Base-by-base conservation (phyloP, 2,113 vertebrate species). In the Lampris megalopsis region DNA sequence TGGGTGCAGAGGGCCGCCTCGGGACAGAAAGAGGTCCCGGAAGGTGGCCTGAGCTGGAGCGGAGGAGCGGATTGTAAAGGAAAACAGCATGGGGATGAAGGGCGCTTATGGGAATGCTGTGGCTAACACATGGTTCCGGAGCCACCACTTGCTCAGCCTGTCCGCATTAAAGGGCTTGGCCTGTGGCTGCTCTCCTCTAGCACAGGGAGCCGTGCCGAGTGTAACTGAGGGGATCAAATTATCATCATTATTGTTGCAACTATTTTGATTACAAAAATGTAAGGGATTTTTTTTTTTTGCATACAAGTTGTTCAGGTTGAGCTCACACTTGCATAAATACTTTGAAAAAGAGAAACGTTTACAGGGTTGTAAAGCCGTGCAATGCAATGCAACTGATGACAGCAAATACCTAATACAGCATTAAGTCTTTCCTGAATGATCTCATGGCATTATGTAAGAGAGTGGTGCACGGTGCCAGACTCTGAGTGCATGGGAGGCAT, bases 101-200 rank as follows among this genome's bases (percentile, higher is more conserved):
- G 62, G 70, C 4, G 79, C 86, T 91, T 91, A 89, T 72, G 58
- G 50, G 84, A 87, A 85, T 77, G 77, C 81, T 76, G 80, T 6
- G 79, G 73, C 83, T 89, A 90, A 85, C 72, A 57, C 57, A 13
- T 65, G 71, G 86, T 88, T 93, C 88, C 68, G 72, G 83, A 89
- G 79, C 92, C 88, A 85, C 38, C 49, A 70, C 88, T 93, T 91
- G 90, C 76, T 87, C 92, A 88, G 87, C 85, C 80, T 86, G 88
- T 58, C 79, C 65, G 77, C 62, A 87, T 92, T 91, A 88, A 50
- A 73, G 72, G 77, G 65, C 71, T 75, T 84, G 79, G 77, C 77
- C 13, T 5, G 38, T 5, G 1, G 52, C 84, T 81, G 54, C 47
- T 73, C 61, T 68, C 63, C 9, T 37, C 61, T 73, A 69, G 48